These are phyloP conservation scores for Bombus pyrosoma DNA, from an alignment of 1,140 invertebrate species.

Conservation along the genomic window DNA sequence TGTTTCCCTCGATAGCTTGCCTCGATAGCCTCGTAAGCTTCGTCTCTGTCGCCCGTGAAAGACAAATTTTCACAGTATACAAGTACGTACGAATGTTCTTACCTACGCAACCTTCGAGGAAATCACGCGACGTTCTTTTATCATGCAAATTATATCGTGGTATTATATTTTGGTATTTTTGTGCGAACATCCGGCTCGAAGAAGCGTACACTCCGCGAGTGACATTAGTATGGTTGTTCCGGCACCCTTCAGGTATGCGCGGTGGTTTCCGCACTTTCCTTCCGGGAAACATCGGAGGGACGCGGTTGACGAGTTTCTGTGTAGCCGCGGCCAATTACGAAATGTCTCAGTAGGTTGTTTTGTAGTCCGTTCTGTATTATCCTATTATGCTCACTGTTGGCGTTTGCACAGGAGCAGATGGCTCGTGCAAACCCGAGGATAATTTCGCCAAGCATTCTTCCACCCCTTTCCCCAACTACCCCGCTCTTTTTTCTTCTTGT, in stretches of 20 bases:
- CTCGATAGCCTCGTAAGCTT: not conserved
- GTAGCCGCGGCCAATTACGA: conserved; percentile 77
- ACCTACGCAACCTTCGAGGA: too few species aligned
- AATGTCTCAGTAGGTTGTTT: conserved; percentile 68
- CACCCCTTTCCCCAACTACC: not conserved
- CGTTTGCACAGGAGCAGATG: conserved; percentile 48
- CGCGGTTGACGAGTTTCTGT: not conserved
- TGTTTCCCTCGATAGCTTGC: not conserved
- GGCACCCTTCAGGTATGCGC: conserved; percentile 25
- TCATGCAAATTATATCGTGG: conserved; percentile 35
- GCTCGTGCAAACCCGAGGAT: conserved; percentile 66
- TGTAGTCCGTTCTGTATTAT: conserved; percentile 69
- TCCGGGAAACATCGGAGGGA: not conserved
- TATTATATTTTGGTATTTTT: conserved; percentile 42
- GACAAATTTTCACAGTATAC: not conserved
- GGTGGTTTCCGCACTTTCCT: conserved; percentile 49
- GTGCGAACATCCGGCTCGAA: conserved; percentile 38
- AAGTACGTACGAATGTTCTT: too few species aligned
- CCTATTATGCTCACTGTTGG: conserved; percentile 73
- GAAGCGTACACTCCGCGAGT: conserved; percentile 24
- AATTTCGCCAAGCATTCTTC: conserved; percentile 65
- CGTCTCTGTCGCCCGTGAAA: too few species aligned
- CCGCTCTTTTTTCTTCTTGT: not conserved
- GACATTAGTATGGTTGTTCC: conserved; percentile 36
- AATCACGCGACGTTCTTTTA: conserved; percentile 38